Conservation (phyloP, 2,797 vertebrate species). For the Coendou prehensilis region DNA sequence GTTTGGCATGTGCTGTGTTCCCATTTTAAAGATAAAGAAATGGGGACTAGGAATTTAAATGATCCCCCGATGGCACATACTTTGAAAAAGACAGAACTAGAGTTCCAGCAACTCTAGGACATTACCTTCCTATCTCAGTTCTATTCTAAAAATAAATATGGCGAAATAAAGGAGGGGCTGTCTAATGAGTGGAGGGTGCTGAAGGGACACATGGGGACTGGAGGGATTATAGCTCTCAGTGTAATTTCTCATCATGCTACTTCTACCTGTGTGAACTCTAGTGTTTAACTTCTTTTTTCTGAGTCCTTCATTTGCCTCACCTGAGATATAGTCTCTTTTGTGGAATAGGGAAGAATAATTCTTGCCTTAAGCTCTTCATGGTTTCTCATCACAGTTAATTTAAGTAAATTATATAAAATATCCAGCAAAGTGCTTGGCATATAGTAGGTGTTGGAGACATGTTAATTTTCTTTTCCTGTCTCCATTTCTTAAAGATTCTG, state of each 20-base stretch:
- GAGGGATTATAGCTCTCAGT: not conserved
- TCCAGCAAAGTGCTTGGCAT: not conserved
- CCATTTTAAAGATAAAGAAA: not conserved
- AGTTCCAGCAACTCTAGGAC: not conserved
- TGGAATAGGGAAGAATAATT: not conserved
- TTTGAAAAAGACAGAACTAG: slow-evolving; percentile 36
- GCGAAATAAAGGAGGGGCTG: not conserved
- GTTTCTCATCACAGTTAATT: not conserved
- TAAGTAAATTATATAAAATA: not conserved
- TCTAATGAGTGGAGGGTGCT: not conserved
- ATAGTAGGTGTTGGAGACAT: not conserved
- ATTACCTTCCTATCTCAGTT: not conserved
- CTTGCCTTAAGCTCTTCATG: not conserved
- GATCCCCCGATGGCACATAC: not conserved
- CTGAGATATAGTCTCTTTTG: not conserved
- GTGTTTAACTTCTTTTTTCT: not conserved
- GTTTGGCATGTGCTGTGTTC: not conserved
- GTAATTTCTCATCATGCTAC: not conserved
- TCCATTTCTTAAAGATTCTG: not conserved
- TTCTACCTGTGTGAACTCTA: not conserved
- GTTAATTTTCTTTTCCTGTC: not conserved
- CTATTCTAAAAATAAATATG: not conserved
- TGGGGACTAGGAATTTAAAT: not conserved
- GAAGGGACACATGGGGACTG: not conserved
- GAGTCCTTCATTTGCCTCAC: not conserved